Conservation (phyloP, 2,797 vertebrate genomes). For the Rhinichthys osculus region DNA sequence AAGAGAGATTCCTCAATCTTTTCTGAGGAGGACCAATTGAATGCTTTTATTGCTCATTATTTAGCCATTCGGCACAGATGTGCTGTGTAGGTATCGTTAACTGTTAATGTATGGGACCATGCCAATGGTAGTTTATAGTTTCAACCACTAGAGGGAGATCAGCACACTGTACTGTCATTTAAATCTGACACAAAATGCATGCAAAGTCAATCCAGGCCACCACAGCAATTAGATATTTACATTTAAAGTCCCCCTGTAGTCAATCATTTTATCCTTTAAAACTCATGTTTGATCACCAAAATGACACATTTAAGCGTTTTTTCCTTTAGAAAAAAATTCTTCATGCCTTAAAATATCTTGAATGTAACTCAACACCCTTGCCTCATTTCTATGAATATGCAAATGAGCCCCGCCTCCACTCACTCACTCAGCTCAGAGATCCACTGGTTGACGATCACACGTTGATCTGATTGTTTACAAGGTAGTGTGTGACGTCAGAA, state of each 20-base stretch:
- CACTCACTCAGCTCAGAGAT: too few relatives aligned
- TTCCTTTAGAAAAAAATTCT: too few relatives aligned
- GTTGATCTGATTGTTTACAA: too few relatives aligned
- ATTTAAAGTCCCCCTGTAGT: background rate
- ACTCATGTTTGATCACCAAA: too few relatives aligned
- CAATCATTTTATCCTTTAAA: background rate
- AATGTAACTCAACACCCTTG: too few relatives aligned
- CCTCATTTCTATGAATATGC: too few relatives aligned
- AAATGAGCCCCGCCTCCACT: too few relatives aligned
- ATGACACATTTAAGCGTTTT: too few relatives aligned
- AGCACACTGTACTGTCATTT: slow-evolving; percentile 41
- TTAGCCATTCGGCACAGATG: slow-evolving; percentile 47
- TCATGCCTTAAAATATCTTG: too few relatives aligned
- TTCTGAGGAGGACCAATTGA: slow-evolving; percentile 25
- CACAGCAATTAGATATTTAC: slow-evolving; percentile 1
- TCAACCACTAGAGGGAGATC: slow-evolving; percentile 75
- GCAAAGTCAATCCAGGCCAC: slow-evolving; percentile 31
- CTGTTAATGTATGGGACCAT: slow-evolving; percentile 33
- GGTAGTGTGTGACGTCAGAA: too few relatives aligned
- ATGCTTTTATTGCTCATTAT: slow-evolving; percentile 44
- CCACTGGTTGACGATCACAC: too few relatives aligned
- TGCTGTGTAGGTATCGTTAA: slow-evolving; percentile 39
- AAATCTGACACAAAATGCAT: slow-evolving; percentile 1
- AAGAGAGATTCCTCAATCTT: slow-evolving; percentile 45
- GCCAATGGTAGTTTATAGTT: slow-evolving; percentile 48